Base-by-base conservation (phyloP, 92 coral and sea anemone species). In the Palythoa caribaeorum region DNA sequence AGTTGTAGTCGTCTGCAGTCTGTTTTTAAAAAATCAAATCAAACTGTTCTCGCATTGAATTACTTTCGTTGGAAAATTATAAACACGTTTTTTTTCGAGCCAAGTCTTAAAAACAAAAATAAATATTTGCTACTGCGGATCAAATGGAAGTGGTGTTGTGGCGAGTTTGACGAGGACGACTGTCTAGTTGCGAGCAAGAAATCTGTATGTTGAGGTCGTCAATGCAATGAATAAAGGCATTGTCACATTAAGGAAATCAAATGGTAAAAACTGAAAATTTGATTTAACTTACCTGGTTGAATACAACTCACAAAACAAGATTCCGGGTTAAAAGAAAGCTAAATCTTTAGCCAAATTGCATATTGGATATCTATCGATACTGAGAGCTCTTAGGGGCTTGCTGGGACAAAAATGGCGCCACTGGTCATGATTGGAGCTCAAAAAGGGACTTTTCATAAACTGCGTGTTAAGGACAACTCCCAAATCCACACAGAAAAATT, bases 341-440 rank as follows among this genome's bases (percentile, higher is more conserved):
- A 57, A 57, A 57, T 57, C 65, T 57, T 57, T 57, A 57, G 15
- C 65, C 16, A 9, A 9, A 40, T 40, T 40, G 47, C 2, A 40
- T 57, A 57, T 57, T 57, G 65, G 65, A 57, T 57, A 6, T 57
- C 65, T 9, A 57, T 57, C 65, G 65, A 57, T 57, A 57, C 65
- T 57, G 15, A 57, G 65, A 57, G 65, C 65, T 12, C 15, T 57
- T 57, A 3, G 65, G 65, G 65, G 65, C 65, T 57, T 57, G 65
- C 19, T 57, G 65, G 65, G 65, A 57, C 65, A 57, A 57, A 57
- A 57, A 57, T 57, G 65, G 65, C 65, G 65, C 65, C 65, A 57
- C 65, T 57, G 65, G 65, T 57, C 20, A 12, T 57, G 2, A 57
- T 57, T 57, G 65, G 65, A 57, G 65, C 65, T 15, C 65, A 57